Base-by-base conservation (phyloP, 2,888 invertebrate genomes). In the Drosophila emarginata region DNA sequence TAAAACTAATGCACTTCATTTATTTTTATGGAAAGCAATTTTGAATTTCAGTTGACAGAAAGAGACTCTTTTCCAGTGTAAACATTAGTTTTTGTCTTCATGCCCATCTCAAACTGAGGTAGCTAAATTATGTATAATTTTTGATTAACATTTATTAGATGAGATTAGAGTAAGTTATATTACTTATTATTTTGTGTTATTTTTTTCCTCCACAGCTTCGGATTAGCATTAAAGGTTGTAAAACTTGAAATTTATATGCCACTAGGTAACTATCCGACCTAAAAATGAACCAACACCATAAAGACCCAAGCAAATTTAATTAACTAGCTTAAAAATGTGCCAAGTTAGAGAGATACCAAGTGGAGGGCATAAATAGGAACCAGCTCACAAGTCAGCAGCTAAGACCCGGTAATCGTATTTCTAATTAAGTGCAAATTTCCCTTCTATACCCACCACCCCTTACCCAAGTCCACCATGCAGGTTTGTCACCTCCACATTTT, bases 351-450 rank as follows among this genome's bases (percentile, higher is more conserved):
- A 45, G 26, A 59, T 37, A 40, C 45, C 45, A 45, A 45, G 45
- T 45, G 45, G 18, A 21, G 45, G 18, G 45, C 45, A 32, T 18
- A 32, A 37, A 36, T 32, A n/a, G 18, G 23, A 53, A 60, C 26
- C 71, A 60, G 58, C 54, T 72, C 72, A 60, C 54, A 74, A 84
- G 76, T 69, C 72, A 76, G 65, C 77, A 78, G 63, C 80, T 72
- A 78, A 75, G 78, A 77, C 69, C 72, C 72, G 69, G 80, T 87
- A 87, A 85, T 85, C 82, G 80, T 76, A 74, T 80, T 85, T 85
- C 85, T 85, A 85, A 85, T 85, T 87, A 85, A 87, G 84, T 85
- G 85, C 76, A 73, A 85, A 79, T 77, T 74, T 85, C 69, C 58
- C 73, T 71, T 58, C 63, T 32, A 2, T 32, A 1, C 32, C 32